Base-by-base conservation (phyloP, 1,140 invertebrate genomes). In the Hirudo medicinalis region DNA sequence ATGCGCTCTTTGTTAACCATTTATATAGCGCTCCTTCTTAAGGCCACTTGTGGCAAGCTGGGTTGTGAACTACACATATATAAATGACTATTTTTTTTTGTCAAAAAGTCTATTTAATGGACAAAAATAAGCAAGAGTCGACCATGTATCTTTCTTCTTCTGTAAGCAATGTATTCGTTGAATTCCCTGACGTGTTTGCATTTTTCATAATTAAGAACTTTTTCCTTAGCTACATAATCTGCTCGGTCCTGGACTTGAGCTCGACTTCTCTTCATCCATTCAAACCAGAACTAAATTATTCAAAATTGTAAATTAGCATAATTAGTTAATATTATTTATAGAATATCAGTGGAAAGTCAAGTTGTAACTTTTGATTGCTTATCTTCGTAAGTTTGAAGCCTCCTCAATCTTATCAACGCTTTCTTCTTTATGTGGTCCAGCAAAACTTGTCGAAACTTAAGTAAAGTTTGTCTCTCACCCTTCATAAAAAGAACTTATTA, bases 341-440 rank as follows among this genome's bases (percentile, higher is more conserved):
- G 57, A 4, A 25, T 25, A 15, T 63, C 22, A 25, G 11, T 13
- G 22, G 19, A 63, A 22, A 25, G 11, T 63, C 54, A 57, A 57
- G 25, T 25, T 57, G 9, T 32, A 4, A 63, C 57, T 32, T 63
- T 63, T 13, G 57, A 25, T 22, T 63, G 57, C 8, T 22, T 63
- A 2, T 63, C 22, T n/a, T 63, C 57, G 19, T 11, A 63, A 13
- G 1, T 22, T n/a, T 63, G 57, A 22, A 63, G 57, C 20, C 29
- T 63, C 29, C 29, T 22, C 57, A 63, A 32, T 63, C 57, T 63
- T 63, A 63, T 19, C 22, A 63, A 32, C 15, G 57, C 57, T 32
- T 63, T 63, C 57, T 63, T 63, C 29, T 63, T 63, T 25, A 63
- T 63, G 29, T 63, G 22, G 29, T 63, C 29, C 13, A 63, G 29